Percentiles rank a stretch among this genome's conserved stretches.
Evolutionary conservation across 2,888 invertebrate genomes (phyloP).

Genomic region (Amaurobius ferox): DNA sequence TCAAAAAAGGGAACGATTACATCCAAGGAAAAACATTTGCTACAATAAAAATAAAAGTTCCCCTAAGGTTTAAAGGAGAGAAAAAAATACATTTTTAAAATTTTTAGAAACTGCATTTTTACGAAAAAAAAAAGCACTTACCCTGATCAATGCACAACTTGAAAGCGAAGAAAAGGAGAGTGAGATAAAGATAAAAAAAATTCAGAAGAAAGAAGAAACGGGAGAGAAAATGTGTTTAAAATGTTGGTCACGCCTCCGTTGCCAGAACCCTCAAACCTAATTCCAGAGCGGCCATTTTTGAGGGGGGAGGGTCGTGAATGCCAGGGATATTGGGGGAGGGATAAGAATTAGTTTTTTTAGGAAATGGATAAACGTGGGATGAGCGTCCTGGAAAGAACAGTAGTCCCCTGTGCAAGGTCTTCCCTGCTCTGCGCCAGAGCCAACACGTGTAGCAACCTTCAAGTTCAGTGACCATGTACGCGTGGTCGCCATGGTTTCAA

Average conservation of each 20-base stretch:
- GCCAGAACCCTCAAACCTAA: slow-evolving; percentile 60
- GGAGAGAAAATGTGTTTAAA: slow-evolving; percentile 36
- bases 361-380: not conserved
- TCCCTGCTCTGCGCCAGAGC: slow-evolving; percentile 55
- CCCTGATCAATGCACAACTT: slow-evolving; percentile 26
- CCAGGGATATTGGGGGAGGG: not conserved
- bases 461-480: slow-evolving; percentile 50
- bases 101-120: not conserved
- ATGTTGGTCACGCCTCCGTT: slow-evolving; percentile 67
- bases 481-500: not conserved
- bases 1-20: no score
- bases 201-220: slow-evolving; percentile 3
- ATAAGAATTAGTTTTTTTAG: not conserved
- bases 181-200: not conserved
- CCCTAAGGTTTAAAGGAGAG: no score
- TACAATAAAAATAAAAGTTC: no score
- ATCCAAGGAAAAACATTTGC: no score
- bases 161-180: not conserved
- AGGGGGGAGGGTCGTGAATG: slow-evolving; percentile 22
- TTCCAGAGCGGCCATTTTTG: slow-evolving; percentile 57
- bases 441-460: slow-evolving; percentile 48
- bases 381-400: not conserved
- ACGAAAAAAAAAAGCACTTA: slow-evolving; percentile 30
- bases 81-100: no score
- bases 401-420: slow-evolving; percentile 57